These are phyloP conservation scores for Acanthoscelides obtectus DNA, from an alignment of 2,888 invertebrate species.

Conservation along the genomic window DNA sequence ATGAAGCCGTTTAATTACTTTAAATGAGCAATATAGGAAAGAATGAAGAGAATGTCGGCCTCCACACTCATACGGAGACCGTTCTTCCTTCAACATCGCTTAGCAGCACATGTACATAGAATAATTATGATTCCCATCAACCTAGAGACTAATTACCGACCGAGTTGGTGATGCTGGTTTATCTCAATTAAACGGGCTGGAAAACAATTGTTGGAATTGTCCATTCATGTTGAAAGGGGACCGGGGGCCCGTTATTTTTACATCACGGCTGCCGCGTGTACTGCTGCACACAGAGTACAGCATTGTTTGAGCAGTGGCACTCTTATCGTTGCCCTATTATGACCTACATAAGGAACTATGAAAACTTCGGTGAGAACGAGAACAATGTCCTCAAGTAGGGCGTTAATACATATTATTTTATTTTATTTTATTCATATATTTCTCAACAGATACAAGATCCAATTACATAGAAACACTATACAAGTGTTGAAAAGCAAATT, in stretches of 20 bases:
- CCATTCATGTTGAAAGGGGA: conserved; percentile 10
- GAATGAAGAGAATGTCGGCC: neutral
- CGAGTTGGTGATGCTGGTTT: conserved; percentile 6
- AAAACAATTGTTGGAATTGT: conserved; percentile 7
- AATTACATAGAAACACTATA: too few species aligned
- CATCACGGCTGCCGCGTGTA: neutral
- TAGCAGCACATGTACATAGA: neutral
- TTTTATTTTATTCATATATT: too few species aligned
- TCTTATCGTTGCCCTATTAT: neutral
- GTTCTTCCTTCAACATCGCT: neutral
- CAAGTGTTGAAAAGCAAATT: too few species aligned
- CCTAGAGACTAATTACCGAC: neutral
- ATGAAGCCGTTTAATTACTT: neutral
- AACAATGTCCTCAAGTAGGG: too few species aligned
- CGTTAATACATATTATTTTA: too few species aligned
- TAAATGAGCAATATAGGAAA: neutral
- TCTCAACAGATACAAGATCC: too few species aligned
- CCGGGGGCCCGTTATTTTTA: neutral
- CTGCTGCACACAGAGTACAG: neutral
- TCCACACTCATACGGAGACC: neutral
- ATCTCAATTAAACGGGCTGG: conserved; percentile 11
- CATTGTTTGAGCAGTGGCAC: neutral
- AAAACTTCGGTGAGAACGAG: neutral
- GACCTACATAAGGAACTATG: neutral
- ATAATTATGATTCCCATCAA: neutral